Evolutionary conservation across 2,888 invertebrate genomes (phyloP), one percentile per base, ranked within the genome.

Genomic region (Drosophila mercatorum): DNA sequence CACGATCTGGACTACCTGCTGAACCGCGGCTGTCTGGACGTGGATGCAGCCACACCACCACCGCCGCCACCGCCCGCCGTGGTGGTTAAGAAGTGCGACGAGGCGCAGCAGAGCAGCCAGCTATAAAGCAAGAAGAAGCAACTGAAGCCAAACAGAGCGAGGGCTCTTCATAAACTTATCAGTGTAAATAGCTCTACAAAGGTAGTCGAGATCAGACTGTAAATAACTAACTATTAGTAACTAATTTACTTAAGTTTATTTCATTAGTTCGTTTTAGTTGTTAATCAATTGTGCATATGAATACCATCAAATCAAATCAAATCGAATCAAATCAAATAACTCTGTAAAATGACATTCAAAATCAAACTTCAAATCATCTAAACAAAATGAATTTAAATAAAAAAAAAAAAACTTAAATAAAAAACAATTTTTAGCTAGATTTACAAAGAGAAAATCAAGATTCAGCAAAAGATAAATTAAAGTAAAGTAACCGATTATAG

Each of bases 1-100:
- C 95, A 96, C 89, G 97, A 97, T 93, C 93, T 97, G 81, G 96
- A 97, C 93, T 97, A 96, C 93, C 93, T 97, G 81, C 93, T 97
- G 70, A 97, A 97, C 92, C 94, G 96, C 65, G 88, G 83, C 14
- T 68, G 46, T 11, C 53, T 70, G n/a, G 69, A 78, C 40, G 57
- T 40, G 52, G 79, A 78, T 6, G 41, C 68, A 38, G 74, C 83
- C 12, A 75, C 88, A 1, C 67, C 82, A 34, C 77, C 90, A 14
- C 80, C 90, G 11, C 67, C 66, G 65, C 78, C 72, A 52, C 84
- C 72, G 3, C 83, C 83, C n/a, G 67, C 80, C 49, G 78, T 75
- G 56, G 65, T 78, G 44, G 66, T 52, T 26, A 83, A 72, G 60
- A 72, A 72, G n/a, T 72, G 64, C 40, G 90, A 88, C 0, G 74